Conservation (phyloP, 37 sponge, comb jelly and placozoan genomes). For the Oscarella lobularis region DNA sequence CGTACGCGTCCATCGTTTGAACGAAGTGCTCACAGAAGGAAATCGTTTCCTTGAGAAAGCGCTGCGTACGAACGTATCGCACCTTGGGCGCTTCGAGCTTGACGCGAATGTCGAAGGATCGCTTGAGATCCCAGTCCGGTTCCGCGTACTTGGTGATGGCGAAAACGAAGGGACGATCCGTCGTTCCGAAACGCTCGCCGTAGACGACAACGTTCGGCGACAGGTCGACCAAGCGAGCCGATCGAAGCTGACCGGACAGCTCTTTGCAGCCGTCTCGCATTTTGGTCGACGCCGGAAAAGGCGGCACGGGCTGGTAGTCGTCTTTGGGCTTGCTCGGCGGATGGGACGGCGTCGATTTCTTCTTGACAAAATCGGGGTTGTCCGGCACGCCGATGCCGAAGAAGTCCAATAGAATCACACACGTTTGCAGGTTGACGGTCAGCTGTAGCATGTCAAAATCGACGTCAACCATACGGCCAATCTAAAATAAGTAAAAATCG, state of each 20-base stretch:
- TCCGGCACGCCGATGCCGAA: slow-evolving; percentile 62
- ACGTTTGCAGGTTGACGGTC: slow-evolving; percentile 87
- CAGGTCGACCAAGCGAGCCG: slow-evolving; percentile 67
- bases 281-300: too few species aligned
- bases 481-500: too few species aligned
- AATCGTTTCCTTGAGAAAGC: slow-evolving; percentile 84
- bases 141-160: slow-evolving; percentile 73
- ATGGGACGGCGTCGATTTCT: too few species aligned
- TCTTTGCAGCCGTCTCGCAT: too few species aligned
- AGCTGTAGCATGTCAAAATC: slow-evolving; percentile 75
- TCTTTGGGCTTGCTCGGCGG: too few species aligned
- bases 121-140: slow-evolving; percentile 48
- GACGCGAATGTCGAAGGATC: slow-evolving; percentile 68
- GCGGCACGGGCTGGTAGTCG: too few species aligned
- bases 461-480: slow-evolving; percentile 37
- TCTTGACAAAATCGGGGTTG: slow-evolving; percentile 16
- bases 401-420: slow-evolving; percentile 91
- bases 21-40: slow-evolving; percentile 90
- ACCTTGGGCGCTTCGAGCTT: slow-evolving; percentile 58
- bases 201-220: slow-evolving; percentile 77
- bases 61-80: slow-evolving; percentile 93
- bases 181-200: slow-evolving; percentile 74
- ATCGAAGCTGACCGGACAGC: slow-evolving; percentile 49
- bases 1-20: slow-evolving; percentile 88
- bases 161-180: too few species aligned